phyloP scores from a whole-genome alignment of 1,140 invertebrate genomes.

The Aleiodes sp. region DNA sequence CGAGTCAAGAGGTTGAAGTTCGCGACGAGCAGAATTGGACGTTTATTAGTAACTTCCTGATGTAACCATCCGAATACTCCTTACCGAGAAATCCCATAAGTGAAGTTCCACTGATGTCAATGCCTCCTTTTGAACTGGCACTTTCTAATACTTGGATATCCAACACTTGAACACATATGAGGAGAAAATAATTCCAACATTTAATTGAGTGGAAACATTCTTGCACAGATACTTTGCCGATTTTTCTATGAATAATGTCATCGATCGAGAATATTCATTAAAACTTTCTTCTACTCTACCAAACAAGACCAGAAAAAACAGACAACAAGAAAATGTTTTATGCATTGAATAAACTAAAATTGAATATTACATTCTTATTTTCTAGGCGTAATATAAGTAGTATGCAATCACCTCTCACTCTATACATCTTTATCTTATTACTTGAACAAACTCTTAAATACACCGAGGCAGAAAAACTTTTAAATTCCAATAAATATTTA shows the following conservation, averaged over 20 bases:
- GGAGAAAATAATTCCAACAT: too few relatives aligned
- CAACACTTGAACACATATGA: too few relatives aligned
- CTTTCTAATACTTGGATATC: not conserved
- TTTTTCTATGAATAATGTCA: too few relatives aligned
- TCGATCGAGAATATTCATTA: too few relatives aligned
- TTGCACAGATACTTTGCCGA: too few relatives aligned
- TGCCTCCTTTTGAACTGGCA: not conserved
- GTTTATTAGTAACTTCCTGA: constrained; percentile 45
- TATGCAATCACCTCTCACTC: constrained; percentile 21
- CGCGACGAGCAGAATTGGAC: constrained; percentile 33
- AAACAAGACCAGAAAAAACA: too few relatives aligned
- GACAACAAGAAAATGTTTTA: not conserved
- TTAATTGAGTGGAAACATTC: too few relatives aligned
- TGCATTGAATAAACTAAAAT: not conserved
- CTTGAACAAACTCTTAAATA: constrained; percentile 60
- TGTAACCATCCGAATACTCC: constrained; percentile 9
- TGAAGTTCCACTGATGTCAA: not conserved
- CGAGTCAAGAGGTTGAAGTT: constrained; percentile 19
- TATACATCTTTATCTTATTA: constrained; percentile 51
- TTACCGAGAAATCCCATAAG: not conserved
- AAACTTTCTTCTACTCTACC: too few relatives aligned
- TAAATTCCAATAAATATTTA: constrained; percentile 64
- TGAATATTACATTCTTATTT: not conserved
- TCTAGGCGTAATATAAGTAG: not conserved
- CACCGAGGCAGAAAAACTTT: constrained; percentile 52